These are phyloP conservation scores for Autographa gamma DNA, from an alignment of 2,888 invertebrate species.

Conservation along the genomic window DNA sequence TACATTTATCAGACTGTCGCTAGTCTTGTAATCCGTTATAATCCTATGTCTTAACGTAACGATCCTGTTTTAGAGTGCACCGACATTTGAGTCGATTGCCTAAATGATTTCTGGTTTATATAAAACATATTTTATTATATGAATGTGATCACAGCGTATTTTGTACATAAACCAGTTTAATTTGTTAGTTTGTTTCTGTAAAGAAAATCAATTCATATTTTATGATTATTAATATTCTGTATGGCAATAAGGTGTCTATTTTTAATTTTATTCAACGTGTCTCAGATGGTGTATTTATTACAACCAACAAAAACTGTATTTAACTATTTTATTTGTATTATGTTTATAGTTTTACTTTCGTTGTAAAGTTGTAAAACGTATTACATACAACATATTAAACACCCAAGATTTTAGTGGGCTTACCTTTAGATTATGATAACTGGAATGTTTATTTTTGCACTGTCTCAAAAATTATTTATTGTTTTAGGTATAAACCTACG, in stretches of 20 bases:
- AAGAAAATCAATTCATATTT: neutral
- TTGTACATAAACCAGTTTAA: constrained; percentile 44
- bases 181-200: constrained; percentile 13
- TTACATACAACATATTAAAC: neutral
- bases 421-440: neutral
- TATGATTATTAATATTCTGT: neutral
- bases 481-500: constrained; percentile 37
- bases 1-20: constrained; percentile 59
- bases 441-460: constrained; percentile 22
- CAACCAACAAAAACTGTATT: constrained; percentile 6
- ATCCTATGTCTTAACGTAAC: constrained; percentile 23
- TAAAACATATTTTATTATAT: constrained; percentile 14
- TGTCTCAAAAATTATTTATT: constrained; percentile 36
- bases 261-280: neutral
- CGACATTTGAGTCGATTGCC: neutral
- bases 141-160: constrained; percentile 34
- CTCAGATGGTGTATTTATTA: neutral
- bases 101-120: constrained; percentile 25
- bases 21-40: constrained; percentile 63
- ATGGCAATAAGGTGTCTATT: neutral
- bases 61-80: neutral
- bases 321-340: constrained; percentile 7
- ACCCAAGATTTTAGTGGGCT: neutral
- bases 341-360: constrained; percentile 16
- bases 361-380: constrained; percentile 21